Base-by-base conservation (phyloP, 1,140 invertebrate species). In the Ips nitidus region DNA sequence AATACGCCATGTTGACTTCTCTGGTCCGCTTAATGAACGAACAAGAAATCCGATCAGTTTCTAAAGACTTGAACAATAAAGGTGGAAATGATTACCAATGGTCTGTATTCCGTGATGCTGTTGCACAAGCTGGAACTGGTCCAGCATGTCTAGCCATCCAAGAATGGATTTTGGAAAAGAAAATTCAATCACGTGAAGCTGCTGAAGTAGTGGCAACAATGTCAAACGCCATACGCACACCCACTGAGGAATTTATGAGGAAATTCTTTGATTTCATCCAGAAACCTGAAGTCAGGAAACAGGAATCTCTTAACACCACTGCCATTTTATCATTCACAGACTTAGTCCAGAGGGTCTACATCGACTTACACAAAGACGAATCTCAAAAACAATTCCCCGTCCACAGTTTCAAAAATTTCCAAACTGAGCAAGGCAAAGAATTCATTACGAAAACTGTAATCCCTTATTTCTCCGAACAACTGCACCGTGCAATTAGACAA, bases 51-150 rank as follows among this genome's bases (percentile, higher is more conserved):
- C 74, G 76, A 64, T 71, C 81, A 42, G 39, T 83, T 2, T 84
- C 87, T 76, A 80, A 78, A 36, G 22, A 22, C 22, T 78, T 75
- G 41, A 2, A 79, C 80, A 8, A 81, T 78, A 52, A 80, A 80
- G 65, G 74, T 58, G 2, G 50, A 75, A 37, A 67, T 70, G 75
- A 73, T 60, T 81, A 81, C 72, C 78, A 81, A 67, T 86, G 87
- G 86, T 80, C 78, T 69, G 80, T 84, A 4, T 88, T 84, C 78
- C 84, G 86, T 52, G 87, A 90, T 74, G 86, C 86, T 40, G 81
- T 91, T 2, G 80, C 84, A 4, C 82, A 88, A 78, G 81, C 85
- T 41, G 90, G 89, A 66, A 90, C 88, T n/a, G 82, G 84, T 41
- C 88, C 90, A 2, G 86, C 88, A 47, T 83, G 90, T 53, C 60